Evolutionary conservation across 1,140 invertebrate species (phyloP), one percentile per base, ranked within the genome.

Genomic region (Anthonomus grandis): DNA sequence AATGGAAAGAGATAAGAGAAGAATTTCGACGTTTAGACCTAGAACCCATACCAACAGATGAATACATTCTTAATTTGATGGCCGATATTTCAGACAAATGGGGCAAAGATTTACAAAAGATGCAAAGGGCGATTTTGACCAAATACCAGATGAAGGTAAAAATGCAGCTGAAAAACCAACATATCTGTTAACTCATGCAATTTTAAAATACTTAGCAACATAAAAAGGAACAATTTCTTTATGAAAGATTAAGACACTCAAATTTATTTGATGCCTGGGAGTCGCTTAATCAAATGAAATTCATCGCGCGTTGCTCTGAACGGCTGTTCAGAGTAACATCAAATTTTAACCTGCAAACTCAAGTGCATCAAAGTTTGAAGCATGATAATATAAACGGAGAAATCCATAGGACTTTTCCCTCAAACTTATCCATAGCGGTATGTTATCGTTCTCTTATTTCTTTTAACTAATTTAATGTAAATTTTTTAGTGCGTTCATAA

Each of bases 1-100:
- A 54, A 44, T 70, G 68, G 68, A 45, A 52, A 8, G 68, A 70
- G 56, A 42, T 70, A n/a, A 12, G 52, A 9, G 13, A 51, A 23
- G 61, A 68, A 38, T 59, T 70, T n/a, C 23, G 53, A 42, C 52
- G 34, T n/a, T 31, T 23, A n/a, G 48, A 53, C 15, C 54, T 68
- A 10, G 37, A 39, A 25, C 64, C 62, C 17, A 39, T 63, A 27
- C 57, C 27, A n/a, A 49, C 53, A 13, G 66, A 70, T 48, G 13
- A 37, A 10, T 36, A 55, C 36, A 41, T 63, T 21, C 31, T 69
- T 13, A 21, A 41, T 31, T 8, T 31, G 17, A 42, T 68, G 25
- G 41, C 56, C 3, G 27, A 53, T 18, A 23, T 60, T 36, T 59
- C 54, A 44, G 39, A 62, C 17, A 62, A 64, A 36, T 69, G 64